A percentile compares a stretch with the other conserved stretches of the same genome.
phyloP scores from a whole-genome alignment of 2,797 vertebrate genomes.

The Melanotaenia parkinsoni region DNA sequence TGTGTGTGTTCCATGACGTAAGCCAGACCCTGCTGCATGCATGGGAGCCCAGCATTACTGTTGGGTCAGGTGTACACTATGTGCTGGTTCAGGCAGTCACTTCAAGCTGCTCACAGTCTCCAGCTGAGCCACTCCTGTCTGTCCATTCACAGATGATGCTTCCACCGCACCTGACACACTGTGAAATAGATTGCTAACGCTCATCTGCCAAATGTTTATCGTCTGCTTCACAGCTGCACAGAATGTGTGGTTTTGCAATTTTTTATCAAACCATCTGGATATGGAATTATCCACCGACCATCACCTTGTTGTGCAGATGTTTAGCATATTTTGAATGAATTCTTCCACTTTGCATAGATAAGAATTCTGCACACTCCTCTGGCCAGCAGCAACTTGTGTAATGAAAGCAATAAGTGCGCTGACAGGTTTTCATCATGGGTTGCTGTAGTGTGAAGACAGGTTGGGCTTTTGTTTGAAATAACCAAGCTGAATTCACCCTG shows the following conservation, averaged over 20 bases:
- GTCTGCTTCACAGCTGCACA: conserved; percentile 13
- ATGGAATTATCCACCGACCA: conserved; percentile 8
- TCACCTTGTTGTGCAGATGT: conserved; percentile 4
- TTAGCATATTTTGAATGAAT: conserved; percentile 11
- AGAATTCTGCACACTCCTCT: conserved; percentile 17
- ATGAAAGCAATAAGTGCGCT: conserved; percentile 55
- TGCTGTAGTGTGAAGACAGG: conserved; percentile 36
- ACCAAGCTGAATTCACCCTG: conserved; percentile 19
- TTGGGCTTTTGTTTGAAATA: conserved; percentile 45
- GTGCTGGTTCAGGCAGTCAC: conserved; percentile 48
- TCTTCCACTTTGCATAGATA: conserved; percentile 16
- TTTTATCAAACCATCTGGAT: conserved; percentile 5
- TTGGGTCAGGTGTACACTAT: conserved; percentile 61
- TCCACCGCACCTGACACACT: conserved; percentile 23
- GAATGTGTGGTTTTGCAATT: background rate
- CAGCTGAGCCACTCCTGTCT: conserved; percentile 64
- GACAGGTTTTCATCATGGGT: conserved; percentile 60
- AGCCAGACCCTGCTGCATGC: conserved; percentile 8
- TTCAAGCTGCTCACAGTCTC: conserved; percentile 42
- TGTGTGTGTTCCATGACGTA: conserved; percentile 16
- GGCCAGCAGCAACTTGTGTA: conserved; percentile 10
- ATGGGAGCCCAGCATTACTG: conserved; percentile 27
- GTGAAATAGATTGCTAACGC: conserved; percentile 6
- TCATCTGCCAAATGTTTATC: conserved; percentile 16
- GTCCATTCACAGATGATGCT: conserved; percentile 57